Base-by-base conservation (phyloP, 2,888 invertebrate species). In the Bugula neritina region DNA sequence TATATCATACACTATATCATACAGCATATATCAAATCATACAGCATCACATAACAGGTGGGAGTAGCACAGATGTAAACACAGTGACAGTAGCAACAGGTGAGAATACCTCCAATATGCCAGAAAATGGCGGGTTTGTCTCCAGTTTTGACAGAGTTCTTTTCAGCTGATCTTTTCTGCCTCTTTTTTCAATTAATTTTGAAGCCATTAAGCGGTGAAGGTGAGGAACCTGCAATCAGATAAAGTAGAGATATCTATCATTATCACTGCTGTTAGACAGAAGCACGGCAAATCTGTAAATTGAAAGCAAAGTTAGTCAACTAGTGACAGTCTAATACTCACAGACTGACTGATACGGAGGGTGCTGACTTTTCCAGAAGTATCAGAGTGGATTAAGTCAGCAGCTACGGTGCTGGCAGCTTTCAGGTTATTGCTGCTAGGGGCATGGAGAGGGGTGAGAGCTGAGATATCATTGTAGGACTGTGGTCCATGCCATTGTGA, bases 401-500 rank as follows among this genome's bases (percentile, higher is more conserved):
- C 63, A 34, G 63, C 63, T 1, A 63, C 63, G 5, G 63, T 63
- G 63, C 29, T 5, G n/a, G n/a, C 63, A 29, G 63, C n/a, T n/a
- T 63, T 63, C 5, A 63, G 63, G 31, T 63, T 63, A n/a, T 27
- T 31, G n/a, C 63, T 23, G 63, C 63, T 63, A 10, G 63, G 63
- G 17, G 31, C 63, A 27, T 63, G 63, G 10, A 63, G 63, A 31
- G 21, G 31, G 21, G 63, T 23, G 10, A 63, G 63, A 63, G 31
- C 63, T 2, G 71, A 71, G 2, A 57, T 29, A 27, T 57, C 71
- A 29, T 70, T 54, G 54, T 70, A 70, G 10, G 35, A 10, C 25
- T 70, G 74, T 13, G 74, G 72, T 71, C 76, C 76, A 54, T 79
- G 74, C 98, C 98, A 99, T 81, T 99, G 99, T 0, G 96, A 95